A percentile compares a stretch with the other conserved stretches of the same genome.
Evolutionary conservation across 2,113 vertebrate genomes (phyloP).

Genomic region (Bufo gargarizans): DNA sequence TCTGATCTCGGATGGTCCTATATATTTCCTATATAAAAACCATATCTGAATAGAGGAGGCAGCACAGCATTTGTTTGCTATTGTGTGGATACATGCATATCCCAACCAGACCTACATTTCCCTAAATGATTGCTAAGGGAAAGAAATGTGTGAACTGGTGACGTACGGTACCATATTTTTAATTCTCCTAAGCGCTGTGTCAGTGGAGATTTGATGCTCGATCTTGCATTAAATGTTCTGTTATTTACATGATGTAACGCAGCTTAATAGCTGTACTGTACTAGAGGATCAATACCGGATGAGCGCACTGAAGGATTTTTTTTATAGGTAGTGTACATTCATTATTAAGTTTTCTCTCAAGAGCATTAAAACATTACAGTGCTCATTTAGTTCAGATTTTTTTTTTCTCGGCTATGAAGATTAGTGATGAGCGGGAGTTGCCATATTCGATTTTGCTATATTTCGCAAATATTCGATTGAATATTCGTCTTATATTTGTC

Average conservation of each 20-base stretch:
- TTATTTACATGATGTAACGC: slow-evolving; percentile 10
- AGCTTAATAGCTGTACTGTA: background rate
- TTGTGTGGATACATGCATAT: background rate
- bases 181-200: background rate
- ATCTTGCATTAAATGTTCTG: background rate
- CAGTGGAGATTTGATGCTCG: background rate
- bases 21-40: too few relatives aligned
- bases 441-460: too few relatives aligned
- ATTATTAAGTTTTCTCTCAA: background rate
- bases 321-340: background rate
- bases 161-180: background rate
- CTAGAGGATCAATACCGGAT: slow-evolving; percentile 14
- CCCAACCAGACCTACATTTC: background rate
- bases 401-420: background rate
- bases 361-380: background rate
- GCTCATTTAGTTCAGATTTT: background rate
- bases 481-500: too few relatives aligned
- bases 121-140: background rate
- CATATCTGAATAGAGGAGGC: too few relatives aligned
- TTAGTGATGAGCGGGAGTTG: too few relatives aligned
- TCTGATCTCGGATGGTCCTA: too few relatives aligned
- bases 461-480: too few relatives aligned
- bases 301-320: background rate
- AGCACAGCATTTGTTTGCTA: too few relatives aligned
- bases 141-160: background rate